Conservation (phyloP, 2,797 vertebrate species). For the Typhlichthys subterraneus region DNA sequence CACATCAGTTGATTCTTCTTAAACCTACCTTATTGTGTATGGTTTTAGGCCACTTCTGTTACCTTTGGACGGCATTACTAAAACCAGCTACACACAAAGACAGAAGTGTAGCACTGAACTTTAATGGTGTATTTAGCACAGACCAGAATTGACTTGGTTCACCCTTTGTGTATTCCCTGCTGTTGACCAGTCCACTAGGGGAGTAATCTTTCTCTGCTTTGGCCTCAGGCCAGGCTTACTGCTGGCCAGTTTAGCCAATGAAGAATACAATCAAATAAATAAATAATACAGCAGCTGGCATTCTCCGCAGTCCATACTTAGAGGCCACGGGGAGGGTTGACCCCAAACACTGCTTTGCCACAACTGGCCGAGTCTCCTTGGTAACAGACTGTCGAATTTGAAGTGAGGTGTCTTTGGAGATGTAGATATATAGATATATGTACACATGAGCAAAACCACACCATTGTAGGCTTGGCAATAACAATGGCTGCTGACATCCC, state of each 20-base stretch:
- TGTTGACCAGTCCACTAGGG: conserved; percentile 68
- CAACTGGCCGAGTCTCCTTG: conserved; percentile 73
- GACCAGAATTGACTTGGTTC: conserved; percentile 67
- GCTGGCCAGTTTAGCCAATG: conserved; percentile 68
- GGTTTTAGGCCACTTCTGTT: not conserved
- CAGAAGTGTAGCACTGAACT: conserved; percentile 54
- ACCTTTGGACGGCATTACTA: not conserved
- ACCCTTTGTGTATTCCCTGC: conserved; percentile 63
- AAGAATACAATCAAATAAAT: conserved; percentile 73
- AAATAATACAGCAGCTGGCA: conserved; percentile 72
- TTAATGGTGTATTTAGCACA: conserved; percentile 58
- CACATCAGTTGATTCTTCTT: too few species aligned
- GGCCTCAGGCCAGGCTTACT: conserved; percentile 73
- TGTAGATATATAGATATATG: conserved; percentile 48
- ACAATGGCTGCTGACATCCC: conserved; percentile 38
- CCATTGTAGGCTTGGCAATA: conserved; percentile 42
- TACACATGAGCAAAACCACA: conserved; percentile 27
- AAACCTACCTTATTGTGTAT: too few species aligned
- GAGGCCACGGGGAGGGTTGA: conserved; percentile 69
- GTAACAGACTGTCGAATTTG: conserved; percentile 79
- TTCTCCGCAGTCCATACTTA: conserved; percentile 80
- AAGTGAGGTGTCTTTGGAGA: conserved; percentile 66
- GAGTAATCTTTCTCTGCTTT: conserved; percentile 71
- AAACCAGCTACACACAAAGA: conserved; percentile 34
- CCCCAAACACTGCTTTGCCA: conserved; percentile 76